These are phyloP conservation scores for Poecilia wingei DNA, from an alignment of 2,797 vertebrate genomes.

Conservation along the genomic window DNA sequence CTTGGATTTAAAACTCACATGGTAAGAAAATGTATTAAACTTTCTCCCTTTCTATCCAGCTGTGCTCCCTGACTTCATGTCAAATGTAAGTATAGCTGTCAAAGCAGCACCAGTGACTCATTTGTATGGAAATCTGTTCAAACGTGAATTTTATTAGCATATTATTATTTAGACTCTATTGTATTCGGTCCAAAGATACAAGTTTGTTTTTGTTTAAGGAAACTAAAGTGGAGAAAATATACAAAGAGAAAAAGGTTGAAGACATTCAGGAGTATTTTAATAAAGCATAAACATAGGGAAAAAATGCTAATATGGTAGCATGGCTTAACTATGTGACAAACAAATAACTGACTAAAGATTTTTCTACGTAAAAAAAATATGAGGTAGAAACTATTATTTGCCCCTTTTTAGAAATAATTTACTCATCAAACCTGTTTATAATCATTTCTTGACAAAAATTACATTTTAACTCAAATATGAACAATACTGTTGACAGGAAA, in stretches of 20 bases:
- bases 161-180: not conserved
- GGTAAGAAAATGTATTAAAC: not conserved
- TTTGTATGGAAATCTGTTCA: not conserved
- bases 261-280: not conserved
- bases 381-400: not conserved
- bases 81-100: not conserved
- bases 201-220: not conserved
- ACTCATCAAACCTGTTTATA: not conserved
- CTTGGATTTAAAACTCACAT: not conserved
- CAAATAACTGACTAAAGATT: not conserved
- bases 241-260: not conserved
- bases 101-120: not conserved
- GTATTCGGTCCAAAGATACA: not conserved
- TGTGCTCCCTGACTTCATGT: not conserved
- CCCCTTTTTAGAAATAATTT: not conserved
- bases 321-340: not conserved
- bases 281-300: not conserved
- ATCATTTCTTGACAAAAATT: not conserved
- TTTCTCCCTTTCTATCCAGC: not conserved
- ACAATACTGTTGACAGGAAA: not conserved
- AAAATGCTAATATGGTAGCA: not conserved
- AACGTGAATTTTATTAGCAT: not conserved
- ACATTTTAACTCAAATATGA: too few species aligned
- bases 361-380: not conserved
- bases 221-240: not conserved